Percentiles rank a stretch among this genome's conserved stretches.
phyloP scores from a whole-genome alignment of 2,888 invertebrate species.

The Antheraea assamensis region DNA sequence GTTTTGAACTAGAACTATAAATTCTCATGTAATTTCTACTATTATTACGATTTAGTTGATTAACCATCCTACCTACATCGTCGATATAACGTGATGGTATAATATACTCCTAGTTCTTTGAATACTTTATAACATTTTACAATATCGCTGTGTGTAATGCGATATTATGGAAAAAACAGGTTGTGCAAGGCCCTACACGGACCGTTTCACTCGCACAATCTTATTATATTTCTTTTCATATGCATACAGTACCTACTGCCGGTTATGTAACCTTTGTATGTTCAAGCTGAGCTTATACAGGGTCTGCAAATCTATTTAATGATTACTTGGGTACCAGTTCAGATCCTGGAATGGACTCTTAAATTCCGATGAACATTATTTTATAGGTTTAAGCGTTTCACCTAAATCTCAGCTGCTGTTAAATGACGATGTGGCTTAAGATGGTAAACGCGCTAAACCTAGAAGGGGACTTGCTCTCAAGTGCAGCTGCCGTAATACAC shows the following conservation, averaged over 20 bases:
- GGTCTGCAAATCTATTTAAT: neutral
- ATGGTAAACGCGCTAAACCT: too few species aligned
- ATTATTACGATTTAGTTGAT: neutral
- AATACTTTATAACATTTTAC: slow-evolving; percentile 21
- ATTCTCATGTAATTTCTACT: too few species aligned
- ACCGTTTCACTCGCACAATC: slow-evolving; percentile 44
- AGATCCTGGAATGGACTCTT: too few species aligned
- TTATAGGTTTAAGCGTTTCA: too few species aligned
- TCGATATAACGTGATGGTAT: neutral
- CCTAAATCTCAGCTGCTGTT: too few species aligned
- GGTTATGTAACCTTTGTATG: neutral
- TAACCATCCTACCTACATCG: neutral
- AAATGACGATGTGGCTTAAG: too few species aligned
- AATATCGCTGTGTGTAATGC: slow-evolving; percentile 42
- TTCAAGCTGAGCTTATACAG: neutral
- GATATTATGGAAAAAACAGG: slow-evolving; percentile 74
- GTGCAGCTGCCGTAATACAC: too few species aligned
- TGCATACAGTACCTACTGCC: slow-evolving; percentile 1
- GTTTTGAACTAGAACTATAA: too few species aligned
- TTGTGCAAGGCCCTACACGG: slow-evolving; percentile 49
- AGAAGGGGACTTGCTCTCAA: too few species aligned
- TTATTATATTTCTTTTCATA: slow-evolving; percentile 60
- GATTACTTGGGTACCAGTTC: neutral
- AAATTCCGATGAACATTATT: too few species aligned
- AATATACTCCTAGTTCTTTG: slow-evolving; percentile 10